Evolutionary conservation across 2,113 vertebrate species (phyloP), one percentile per base, ranked within the genome.

Genomic region (Lutjanus erythropterus): DNA sequence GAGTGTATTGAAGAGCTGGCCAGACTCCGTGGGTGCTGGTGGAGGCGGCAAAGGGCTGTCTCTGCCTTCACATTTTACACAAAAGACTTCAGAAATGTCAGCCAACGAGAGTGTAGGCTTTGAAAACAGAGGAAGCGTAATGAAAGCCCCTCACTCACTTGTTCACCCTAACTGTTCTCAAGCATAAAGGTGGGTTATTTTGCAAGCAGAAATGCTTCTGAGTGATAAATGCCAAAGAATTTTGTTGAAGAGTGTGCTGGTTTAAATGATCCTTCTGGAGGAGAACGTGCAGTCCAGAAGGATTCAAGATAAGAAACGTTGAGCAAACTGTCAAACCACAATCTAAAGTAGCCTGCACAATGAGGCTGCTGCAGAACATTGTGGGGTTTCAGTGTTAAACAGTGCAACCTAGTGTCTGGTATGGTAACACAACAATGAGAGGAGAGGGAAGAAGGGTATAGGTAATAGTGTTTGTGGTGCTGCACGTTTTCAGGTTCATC

Each of bases 11-110:
- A 86, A 80, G 79, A 85, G 79, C 80, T 68, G 80, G 86, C 76
- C 90, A 85, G 87, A 89, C 81, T 88, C 77, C 14, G 88, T 87
- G 87, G 88, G 86, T 75, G 87, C 86, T 78, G 64, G 71, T 65
- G 88, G 81, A 86, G 88, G 86, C 80, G 67, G 87, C 80, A 74
- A 77, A 85, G 88, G 86, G 81, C 88, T 85, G 75, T 85, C 83
- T 89, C 83, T 88, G 75, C 84, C 78, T 86, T 88, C 82, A 81
- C 87, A 86, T 85, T 89, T 88, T 71, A 81, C 83, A 92, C 92
- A 92, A 91, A 91, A 89, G 87, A 81, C 81, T 84, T 85, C 70
- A 90, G 83, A 93, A 92, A 91, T 91, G 89, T 88, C 89, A 93
- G 78, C 84, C 79, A 83, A 75, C 73, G 16, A 86, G 78, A 82